Percentiles rank a stretch among this genome's conserved stretches.
phyloP scores from a whole-genome alignment of 2,113 vertebrate species.

The Manacus vitellinus region DNA sequence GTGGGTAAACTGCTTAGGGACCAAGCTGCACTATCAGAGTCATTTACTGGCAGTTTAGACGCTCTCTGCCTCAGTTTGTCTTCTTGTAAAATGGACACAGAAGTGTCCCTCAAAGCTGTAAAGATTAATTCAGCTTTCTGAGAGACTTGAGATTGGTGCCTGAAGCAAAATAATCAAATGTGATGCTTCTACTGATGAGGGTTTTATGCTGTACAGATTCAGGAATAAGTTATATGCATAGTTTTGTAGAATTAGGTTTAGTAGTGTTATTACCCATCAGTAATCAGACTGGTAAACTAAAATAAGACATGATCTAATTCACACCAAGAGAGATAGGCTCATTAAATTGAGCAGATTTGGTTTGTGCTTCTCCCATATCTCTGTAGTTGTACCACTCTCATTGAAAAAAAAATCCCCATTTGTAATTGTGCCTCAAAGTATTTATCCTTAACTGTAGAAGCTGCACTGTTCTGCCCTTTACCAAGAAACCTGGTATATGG shows the following conservation, averaged over 20 bases:
- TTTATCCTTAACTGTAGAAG: not conserved
- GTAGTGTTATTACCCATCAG: not conserved
- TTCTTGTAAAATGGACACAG: not conserved
- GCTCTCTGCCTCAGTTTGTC: slow-evolving; percentile 11
- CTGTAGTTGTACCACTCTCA: not conserved
- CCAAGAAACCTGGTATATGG: not conserved
- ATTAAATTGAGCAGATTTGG: not conserved
- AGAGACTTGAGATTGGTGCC: not conserved
- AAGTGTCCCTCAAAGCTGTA: not conserved
- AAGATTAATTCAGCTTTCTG: not conserved
- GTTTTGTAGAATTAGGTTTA: not conserved
- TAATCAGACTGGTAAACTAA: not conserved
- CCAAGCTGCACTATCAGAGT: not conserved
- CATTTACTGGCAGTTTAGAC: slow-evolving; percentile 52
- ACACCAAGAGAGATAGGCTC: not conserved
- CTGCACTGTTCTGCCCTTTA: not conserved
- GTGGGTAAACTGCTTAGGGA: slow-evolving; percentile 45
- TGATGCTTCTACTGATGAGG: not conserved
- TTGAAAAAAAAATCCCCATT: not conserved
- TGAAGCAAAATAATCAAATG: not conserved
- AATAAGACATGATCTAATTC: not conserved
- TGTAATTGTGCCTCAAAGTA: not conserved
- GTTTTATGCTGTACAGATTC: not conserved
- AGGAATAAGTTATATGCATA: not conserved
- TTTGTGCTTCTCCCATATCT: not conserved